Base-by-base conservation (phyloP, 2,888 invertebrate genomes). In the Notocelia uddmanniana region DNA sequence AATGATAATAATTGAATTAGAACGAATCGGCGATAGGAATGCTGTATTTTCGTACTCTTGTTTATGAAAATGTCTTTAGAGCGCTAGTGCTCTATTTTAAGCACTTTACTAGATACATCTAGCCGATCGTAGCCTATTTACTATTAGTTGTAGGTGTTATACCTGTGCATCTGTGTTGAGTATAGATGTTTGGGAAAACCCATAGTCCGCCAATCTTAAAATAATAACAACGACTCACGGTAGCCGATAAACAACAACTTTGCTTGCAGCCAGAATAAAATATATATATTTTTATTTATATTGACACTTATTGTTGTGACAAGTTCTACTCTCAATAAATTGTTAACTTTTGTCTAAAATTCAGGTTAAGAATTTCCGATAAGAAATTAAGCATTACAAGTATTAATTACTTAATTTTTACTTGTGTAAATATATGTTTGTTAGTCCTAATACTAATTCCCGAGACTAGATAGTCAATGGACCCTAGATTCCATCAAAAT, bases 1-100 rank as follows among this genome's bases (percentile, higher is more conserved):
- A 68, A 50, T 50, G 48, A 57, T 72, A 68, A 68, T 72, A 72
- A 72, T 72, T 72, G 55, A 62, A 68, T 72, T 72, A 72, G 48
- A 45, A 62, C 55, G 37, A 60, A 50, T 68, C 64, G 18, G 62
- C 48, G 62, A 57, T 72, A 68, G 48, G 34, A 60, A 48, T 72
- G 48, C 45, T 68, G 37, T 67, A 62, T 68, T 62, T 62, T 60
- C 19, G 52, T 66, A 52, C 31, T 41, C 15, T 54, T 52, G 41
- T 66, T 55, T 67, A 67, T 41, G 15, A 57, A 67, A 54, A 64
- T 54, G 34, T 37, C 6, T 54, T 64, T 54, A 64, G n/a, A 64
- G 50, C 52, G n/a, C 21, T 37, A 11, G 21, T 34, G 63, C 26
- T 15, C 21, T 64, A 64, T 50, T 64, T 64, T 37, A 11, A 64